Base-by-base conservation (phyloP, 2,888 invertebrate species). In the Rhamnusium bicolor region DNA sequence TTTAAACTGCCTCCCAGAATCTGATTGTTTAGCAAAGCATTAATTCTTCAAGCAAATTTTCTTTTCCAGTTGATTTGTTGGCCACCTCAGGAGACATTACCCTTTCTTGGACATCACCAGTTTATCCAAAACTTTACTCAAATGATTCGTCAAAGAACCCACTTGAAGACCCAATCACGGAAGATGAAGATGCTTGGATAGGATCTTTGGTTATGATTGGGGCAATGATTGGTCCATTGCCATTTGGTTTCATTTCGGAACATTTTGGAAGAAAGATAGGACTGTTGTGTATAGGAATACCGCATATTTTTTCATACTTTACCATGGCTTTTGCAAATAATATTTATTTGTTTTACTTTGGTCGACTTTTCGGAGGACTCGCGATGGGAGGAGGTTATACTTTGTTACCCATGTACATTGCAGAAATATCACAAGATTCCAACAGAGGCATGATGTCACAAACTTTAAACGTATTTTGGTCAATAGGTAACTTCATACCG, bases 341-440 rank as follows among this genome's bases (percentile, higher is more conserved):
- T 27, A 76, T 84, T 14, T 73, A 80, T 46, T 53, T 80, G 10
- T 84, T 79, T 61, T 89, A 88, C 75, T 82, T 86, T 1, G 89
- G 89, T 16, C 84, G 90, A 76, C 80, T 90, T 19, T 71, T 90
- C 6, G 86, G 86, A n/a, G 95, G 95, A 58, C 83, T 94, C 0
- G 92, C 91, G 0, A 90, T 93, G 0, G 93, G 94, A 0, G 92
- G 93, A 82, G 89, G 93, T 12, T 94, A 93, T 88, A 92, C 94
- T 0, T 91, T 93, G 1, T 91, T 93, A 0, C 95, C 96, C 0
- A 94, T 96, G 91, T 97, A 96, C 87, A 92, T 96, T 75, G 94
- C 95, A 53, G 97, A 97, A 87, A 94, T 96, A 47, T 92, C 96
- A 0, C 87, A 94, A 89, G 92, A 93, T 72, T 92, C 93, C 16